Base-by-base conservation (phyloP, 1,140 invertebrate genomes). In the Oryctes rhinoceros region DNA sequence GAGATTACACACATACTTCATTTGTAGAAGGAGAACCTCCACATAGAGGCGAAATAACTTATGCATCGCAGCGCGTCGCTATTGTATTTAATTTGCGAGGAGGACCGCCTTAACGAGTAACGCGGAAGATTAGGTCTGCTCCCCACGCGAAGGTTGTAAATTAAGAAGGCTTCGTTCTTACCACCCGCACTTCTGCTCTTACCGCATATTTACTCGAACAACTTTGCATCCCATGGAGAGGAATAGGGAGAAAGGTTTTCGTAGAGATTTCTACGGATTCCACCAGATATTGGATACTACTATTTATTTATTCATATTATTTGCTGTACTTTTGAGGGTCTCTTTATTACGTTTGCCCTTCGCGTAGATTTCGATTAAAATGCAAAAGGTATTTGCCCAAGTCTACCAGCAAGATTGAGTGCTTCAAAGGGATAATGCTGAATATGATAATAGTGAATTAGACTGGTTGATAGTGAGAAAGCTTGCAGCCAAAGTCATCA, bases 1-100 rank as follows among this genome's bases (percentile, higher is more conserved):
- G 15, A 59, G 53, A 59, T 59, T 59, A 59, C 53, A 59, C 53
- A 59, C 53, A 59, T 59, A 59, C 53, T 59, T 59, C 53, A n/a
- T 59, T 59, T 59, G 53, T 59, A 59, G 39, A 30, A 53, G 49
- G 24, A 30, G 24, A 18, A 59, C 15, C n/a, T 59, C 15, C 53
- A 44, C 5, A 59, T 15, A 59, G 24, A 30, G 24, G 18, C 53
- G 53, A 15, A 59, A 59, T 59, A 59, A 59, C 53, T 59, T 59
- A 59, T 59, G 18, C 53, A 59, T 59, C 53, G n/a, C 15, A 59
- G 53, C 53, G 53, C 13, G 53, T 59, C 53, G 53, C 53, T 59
- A 59, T 59, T 59, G 53, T 59, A 59, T 59, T 59, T 59, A 59
- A 59, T 59, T 59, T 59, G 53, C 53, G 18, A 59, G 15, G 53